phyloP scores from a whole-genome alignment of 2,888 invertebrate species.

The Neuroscelio doddi region DNA sequence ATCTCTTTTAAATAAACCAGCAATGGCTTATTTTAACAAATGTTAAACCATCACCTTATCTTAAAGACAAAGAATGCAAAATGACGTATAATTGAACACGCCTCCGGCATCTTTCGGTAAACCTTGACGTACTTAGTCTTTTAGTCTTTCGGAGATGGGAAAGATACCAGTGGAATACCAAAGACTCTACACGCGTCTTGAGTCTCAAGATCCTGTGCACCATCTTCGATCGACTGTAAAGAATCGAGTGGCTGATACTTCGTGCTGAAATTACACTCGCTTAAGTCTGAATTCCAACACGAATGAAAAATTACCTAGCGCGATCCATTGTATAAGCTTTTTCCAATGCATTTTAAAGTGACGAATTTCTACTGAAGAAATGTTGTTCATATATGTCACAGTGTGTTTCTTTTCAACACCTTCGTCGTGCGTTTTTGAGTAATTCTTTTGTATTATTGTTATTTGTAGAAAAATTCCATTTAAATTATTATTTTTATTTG shows the following conservation, averaged over 20 bases:
- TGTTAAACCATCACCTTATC: conserved; percentile 24
- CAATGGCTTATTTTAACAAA: conserved; percentile 27
- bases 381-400: too few species aligned
- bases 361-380: neutral
- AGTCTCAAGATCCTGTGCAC: conserved; percentile 22
- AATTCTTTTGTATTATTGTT: too few species aligned
- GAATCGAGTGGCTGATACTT: conserved; percentile 31
- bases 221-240: conserved; percentile 34
- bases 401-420: too few species aligned
- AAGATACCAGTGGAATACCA: conserved; percentile 36
- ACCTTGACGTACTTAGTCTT: conserved; percentile 37
- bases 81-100: conserved; percentile 30
- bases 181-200: conserved; percentile 35
- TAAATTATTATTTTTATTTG: too few species aligned
- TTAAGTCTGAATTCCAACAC: conserved; percentile 16
- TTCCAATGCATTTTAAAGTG: conserved; percentile 1
- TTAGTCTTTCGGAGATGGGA: conserved; percentile 33
- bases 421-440: too few species aligned
- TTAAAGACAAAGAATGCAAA: conserved; percentile 15
- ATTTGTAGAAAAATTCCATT: too few species aligned
- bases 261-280: conserved; percentile 35
- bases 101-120: conserved; percentile 34
- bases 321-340: conserved; percentile 9
- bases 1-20: too few species aligned
- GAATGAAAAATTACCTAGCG: conserved; percentile 21